Evolutionary conservation across 23 tunicate genomes (phyloP).

Genomic region (Halocynthia roretzi): DNA sequence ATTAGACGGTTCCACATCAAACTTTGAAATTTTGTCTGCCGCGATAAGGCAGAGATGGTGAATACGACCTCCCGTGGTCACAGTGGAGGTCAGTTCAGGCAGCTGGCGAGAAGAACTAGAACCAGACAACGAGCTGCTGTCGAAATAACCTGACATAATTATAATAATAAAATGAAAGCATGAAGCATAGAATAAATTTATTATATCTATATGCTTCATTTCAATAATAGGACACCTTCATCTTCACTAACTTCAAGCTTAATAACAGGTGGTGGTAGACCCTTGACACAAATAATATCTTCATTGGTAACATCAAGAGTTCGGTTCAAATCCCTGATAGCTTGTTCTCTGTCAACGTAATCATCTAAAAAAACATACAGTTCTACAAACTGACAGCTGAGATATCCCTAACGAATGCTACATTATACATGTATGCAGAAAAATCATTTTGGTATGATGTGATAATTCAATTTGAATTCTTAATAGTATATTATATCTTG

Average conservation of each 20-base stretch:
- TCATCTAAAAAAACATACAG: conserved; percentile 31
- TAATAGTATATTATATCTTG: too few relatives aligned
- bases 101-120: conserved; percentile 1
- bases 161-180: not conserved
- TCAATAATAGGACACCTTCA: conserved; percentile 4
- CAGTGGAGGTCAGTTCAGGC: conserved; percentile 12
- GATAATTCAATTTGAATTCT: too few relatives aligned
- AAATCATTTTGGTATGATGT: too few relatives aligned
- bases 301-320: conserved; percentile 61
- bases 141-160: conserved; percentile 15
- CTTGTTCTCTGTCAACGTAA: conserved; percentile 50
- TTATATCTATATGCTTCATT: not conserved
- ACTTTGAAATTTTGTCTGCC: conserved; percentile 26
- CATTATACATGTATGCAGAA: too few relatives aligned
- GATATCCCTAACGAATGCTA: conserved; percentile 18
- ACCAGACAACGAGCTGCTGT: conserved; percentile 12
- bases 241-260: conserved; percentile 14
- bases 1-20: conserved; percentile 38
- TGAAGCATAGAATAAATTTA: not conserved
- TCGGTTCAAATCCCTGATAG: conserved; percentile 40
- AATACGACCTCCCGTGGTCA: conserved; percentile 47
- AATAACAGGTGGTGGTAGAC: conserved; percentile 48
- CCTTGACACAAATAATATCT: conserved; percentile 61
- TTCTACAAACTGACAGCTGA: not conserved
- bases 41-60: conserved; percentile 77